Percentiles rank a stretch among this genome's conserved stretches.
These are phyloP conservation scores for Nemotelus pantherinus DNA, from an alignment of 2,888 invertebrate species.

Conservation along the genomic window DNA sequence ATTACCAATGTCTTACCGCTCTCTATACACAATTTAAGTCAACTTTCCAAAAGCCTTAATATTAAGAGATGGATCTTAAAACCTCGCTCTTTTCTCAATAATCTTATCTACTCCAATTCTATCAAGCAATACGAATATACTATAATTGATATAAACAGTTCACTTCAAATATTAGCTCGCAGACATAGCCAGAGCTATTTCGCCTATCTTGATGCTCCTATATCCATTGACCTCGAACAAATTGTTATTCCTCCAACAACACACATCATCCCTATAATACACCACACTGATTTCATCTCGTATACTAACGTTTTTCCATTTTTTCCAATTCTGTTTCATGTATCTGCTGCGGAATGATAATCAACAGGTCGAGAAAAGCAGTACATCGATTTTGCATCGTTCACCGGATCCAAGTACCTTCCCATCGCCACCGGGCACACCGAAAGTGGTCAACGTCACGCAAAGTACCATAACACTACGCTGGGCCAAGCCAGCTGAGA, in stretches of 20 bases:
- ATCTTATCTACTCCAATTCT: no score
- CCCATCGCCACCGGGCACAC: slow-evolving; percentile 79
- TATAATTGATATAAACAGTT: background rate
- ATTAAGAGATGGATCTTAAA: no score
- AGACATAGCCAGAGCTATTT: background rate
- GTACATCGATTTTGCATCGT: slow-evolving; percentile 71
- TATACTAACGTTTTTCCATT: background rate
- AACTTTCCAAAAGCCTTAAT: no score
- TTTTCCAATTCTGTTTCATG: background rate
- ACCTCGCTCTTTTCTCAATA: no score
- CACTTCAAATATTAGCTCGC: background rate
- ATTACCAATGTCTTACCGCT: no score
- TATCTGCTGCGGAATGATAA: slow-evolving; percentile 29
- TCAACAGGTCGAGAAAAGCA: slow-evolving; percentile 63
- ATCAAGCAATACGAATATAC: background rate
- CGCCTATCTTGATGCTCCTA: slow-evolving; percentile 27
- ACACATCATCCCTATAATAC: background rate
- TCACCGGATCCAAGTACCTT: slow-evolving; percentile 76
- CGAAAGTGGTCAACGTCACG: slow-evolving; percentile 74
- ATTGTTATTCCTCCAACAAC: slow-evolving; percentile 34
- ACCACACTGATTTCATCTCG: background rate
- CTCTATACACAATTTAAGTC: no score
- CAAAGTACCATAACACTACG: slow-evolving; percentile 71
- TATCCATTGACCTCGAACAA: slow-evolving; percentile 24
- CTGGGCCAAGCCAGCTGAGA: slow-evolving; percentile 71